Evolutionary conservation across 2,113 vertebrate species (phyloP).

Genomic region (Phalacrocorax pelagicus): DNA sequence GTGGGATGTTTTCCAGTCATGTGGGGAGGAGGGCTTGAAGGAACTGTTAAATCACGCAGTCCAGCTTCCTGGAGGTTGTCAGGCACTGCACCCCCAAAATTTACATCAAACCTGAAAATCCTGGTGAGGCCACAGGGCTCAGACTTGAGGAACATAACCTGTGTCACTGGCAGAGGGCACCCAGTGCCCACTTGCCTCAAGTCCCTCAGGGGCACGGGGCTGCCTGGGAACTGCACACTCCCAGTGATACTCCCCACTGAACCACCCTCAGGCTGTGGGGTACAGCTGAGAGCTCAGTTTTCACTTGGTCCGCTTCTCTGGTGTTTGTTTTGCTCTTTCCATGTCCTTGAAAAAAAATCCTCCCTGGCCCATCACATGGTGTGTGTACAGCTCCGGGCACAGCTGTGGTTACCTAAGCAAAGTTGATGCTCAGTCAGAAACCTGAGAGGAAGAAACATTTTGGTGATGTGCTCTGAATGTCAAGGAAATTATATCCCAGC

Average conservation of each 20-base stretch:
- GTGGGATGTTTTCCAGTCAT: neutral
- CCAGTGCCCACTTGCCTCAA: neutral
- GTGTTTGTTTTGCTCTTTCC: neutral
- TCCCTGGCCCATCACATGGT: neutral
- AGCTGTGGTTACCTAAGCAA: neutral
- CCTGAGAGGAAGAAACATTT: neutral
- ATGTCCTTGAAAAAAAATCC: neutral
- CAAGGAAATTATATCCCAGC: neutral
- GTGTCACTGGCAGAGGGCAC: neutral
- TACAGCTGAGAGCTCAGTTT: neutral
- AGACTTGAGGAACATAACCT: neutral
- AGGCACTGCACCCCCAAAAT: neutral
- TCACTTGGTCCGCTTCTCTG: neutral
- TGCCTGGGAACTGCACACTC: accelerated
- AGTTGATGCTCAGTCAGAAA: neutral
- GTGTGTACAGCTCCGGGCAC: neutral
- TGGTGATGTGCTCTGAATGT: neutral
- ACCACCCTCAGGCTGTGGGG: neutral
- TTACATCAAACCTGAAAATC: neutral
- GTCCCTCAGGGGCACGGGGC: accelerated
- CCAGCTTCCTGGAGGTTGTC: neutral
- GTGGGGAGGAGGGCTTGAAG: neutral
- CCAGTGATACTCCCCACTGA: neutral
- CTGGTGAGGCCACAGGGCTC: neutral
- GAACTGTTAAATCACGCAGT: neutral